Base-by-base conservation (phyloP, 37 sponge, comb jelly and placozoan genomes). In the Chondrilla cf. caribensis region DNA sequence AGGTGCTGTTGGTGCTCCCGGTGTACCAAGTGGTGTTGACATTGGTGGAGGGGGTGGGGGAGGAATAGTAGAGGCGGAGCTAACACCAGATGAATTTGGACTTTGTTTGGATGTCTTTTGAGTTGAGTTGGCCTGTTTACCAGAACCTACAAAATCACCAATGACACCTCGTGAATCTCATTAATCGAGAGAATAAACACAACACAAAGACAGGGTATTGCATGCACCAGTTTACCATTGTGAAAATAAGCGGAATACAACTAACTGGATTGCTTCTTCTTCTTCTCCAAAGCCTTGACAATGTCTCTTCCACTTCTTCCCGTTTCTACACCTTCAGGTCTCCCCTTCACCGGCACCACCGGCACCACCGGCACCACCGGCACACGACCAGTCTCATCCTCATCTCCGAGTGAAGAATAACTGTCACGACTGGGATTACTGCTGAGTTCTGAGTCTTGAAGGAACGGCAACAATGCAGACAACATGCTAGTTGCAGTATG, bases 11-110 rank as follows among this genome's bases (percentile, higher is more conserved):
- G 87, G 82, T 38, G 64, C 58, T 33, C 62, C 58, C 15, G 38
- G 33, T 32, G 71, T 59, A 25, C 75, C 72, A 35, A 32, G 59
- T 35, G 81, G 71, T 24, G 85, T 78, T 17, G 93, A 58, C 19
- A 65, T 42, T 54, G 80, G 84, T n/a, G 84, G 84, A 43, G 89
- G 84, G 33, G 89, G 89, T 68, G 79, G 84, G 42, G 82, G 59
- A 65, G 44, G 79, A 65, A 75, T 59, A n/a, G 54, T 60, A 18
- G 80, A 80, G 28, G 88, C 88, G 3, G 81, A 70, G 19, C 86
- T 82, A 22, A 62, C 55, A 36, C 8, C 38, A 17, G 90, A 68
- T n/a, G 65, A 0, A 79, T 86, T 75, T 6, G 78, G 66, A 28
- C 24, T 32, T 33, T 67, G 15, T 8, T 7, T 67, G 68, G 68